Base-by-base conservation (phyloP, 2,797 vertebrate species). In the Etheostoma nigrum region DNA sequence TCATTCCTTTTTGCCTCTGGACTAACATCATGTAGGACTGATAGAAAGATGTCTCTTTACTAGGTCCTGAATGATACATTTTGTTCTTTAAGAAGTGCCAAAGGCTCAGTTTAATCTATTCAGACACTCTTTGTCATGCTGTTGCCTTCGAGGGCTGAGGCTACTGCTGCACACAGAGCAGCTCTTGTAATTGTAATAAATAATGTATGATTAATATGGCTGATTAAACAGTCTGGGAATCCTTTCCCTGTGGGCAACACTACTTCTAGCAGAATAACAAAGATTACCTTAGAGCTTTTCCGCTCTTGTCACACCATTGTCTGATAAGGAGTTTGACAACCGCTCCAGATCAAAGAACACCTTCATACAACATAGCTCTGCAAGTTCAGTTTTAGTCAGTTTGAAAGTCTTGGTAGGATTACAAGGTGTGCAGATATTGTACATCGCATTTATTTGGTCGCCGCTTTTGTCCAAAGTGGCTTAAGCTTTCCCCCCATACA, bases 161-260 rank as follows among this genome's bases (percentile, higher is more conserved):
- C 85, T 85, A 78, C 76, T 69, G 78, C 85, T 76, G 89, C 82
- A 86, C 82, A 84, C 78, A 74, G 82, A 88, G 82, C 82, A 67
- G 81, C 82, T 88, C 88, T 82, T 92, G 89, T 92, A 93, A 94
- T 92, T 84, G 86, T 91, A 79, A 91, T 94, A 92, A 92, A 93
- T 93, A 91, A 93, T 93, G 88, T 88, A 94, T 89, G 90, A 91
- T 92, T 92, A 93, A 93, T 91, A 86, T 86, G 89, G 89, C 89
- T 93, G 92, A 91, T 93, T 93, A 93, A 94, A 92, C 91, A 91
- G 90, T 88, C 89, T 90, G 91, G 86, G 89, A 90, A 89, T 88
- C 85, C 78, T 90, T 83, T 87, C 86, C 87, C 91, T 87, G 67
- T 87, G 79, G 90, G 90, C 85, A 82, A 72, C 77, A 77, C 78